phyloP scores from a whole-genome alignment of 2,888 invertebrate species.

The Ectemnius lituratus region DNA sequence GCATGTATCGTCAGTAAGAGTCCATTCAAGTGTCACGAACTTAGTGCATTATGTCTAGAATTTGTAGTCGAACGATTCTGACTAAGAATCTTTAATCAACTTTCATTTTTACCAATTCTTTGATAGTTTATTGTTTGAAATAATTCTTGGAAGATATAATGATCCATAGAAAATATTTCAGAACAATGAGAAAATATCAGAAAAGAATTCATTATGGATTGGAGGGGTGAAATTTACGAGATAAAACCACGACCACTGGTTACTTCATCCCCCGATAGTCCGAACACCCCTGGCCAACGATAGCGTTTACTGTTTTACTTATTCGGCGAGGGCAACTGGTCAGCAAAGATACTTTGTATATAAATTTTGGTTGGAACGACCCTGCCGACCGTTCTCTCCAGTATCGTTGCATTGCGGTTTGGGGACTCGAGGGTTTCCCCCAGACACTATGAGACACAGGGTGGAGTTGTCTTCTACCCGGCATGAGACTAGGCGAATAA shows the following conservation, averaged over 20 bases:
- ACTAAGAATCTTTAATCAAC: constrained; percentile 15
- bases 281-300: constrained; percentile 29
- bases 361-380: constrained; percentile 71
- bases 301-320: constrained; percentile 72
- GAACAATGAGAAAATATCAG: constrained; percentile 33
- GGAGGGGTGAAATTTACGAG: constrained; percentile 67
- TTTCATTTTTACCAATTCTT: constrained; percentile 32
- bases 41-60: constrained; percentile 38
- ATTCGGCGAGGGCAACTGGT: constrained; percentile 63
- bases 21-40: constrained; percentile 54
- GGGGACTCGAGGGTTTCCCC: constrained; percentile 25
- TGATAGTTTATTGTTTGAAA: constrained; percentile 14
- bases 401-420: constrained; percentile 54
- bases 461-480: constrained; percentile 57
- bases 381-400: constrained; percentile 27
- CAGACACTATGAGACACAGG: constrained; percentile 43
- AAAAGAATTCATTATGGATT: constrained; percentile 63
- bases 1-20: constrained; percentile 39
- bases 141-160: too few relatives aligned
- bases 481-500: constrained; percentile 63
- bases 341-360: constrained; percentile 75
- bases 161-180: too few relatives aligned
- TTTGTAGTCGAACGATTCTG: constrained; percentile 33
- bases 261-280: constrained; percentile 29
- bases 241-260: constrained; percentile 60